Evolutionary conservation across 2,797 vertebrate species (phyloP), one percentile per base, ranked within the genome.

Genomic region (Gallinago solitaria): DNA sequence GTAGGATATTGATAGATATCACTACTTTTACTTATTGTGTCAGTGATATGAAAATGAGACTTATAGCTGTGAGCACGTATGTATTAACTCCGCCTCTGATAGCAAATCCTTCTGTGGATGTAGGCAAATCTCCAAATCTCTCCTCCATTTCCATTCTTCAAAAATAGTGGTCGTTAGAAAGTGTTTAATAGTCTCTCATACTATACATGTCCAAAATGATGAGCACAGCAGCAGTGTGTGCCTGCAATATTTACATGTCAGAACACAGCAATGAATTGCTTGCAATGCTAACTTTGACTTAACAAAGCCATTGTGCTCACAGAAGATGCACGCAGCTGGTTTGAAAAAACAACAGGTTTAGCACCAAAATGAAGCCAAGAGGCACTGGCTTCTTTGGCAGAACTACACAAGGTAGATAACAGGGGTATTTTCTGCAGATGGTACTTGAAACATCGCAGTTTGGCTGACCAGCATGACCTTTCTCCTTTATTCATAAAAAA

Each of bases 91-190:
- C 83, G 50, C 54, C 27, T 87, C 76, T 83, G 54, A 78, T 4
- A 79, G 54, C 37, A 89, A 69, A 69, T 60, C 59, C 47, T 82
- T 81, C 51, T 50, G 56, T 71, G 69, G 19, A 76, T 76, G 47
- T 76, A 54, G 87, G 82, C 82, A 56, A 41, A 65, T 65, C 32
- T 79, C 89, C 89, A 95, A 15, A 92, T 85, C 53, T 95, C 60
- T 89, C 86, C 82, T 85, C 65, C 68, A 37, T 73, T 95, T 96
- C 73, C 4, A 0, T 81, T 94, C 69, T 91, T 92, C 68, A 87
- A 56, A 92, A 90, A 80, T 12, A 84, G 41, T 27, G 39, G 80
- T 70, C 7, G 2, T 74, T 87, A 63, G 30, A 33, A 59, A 88
- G 41, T 27, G 54, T 88, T 93, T 83, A 56, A 41, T 65, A 57